These are phyloP conservation scores for Andinoacara biseriatus DNA, from an alignment of 2,113 vertebrate species.

Conservation along the genomic window DNA sequence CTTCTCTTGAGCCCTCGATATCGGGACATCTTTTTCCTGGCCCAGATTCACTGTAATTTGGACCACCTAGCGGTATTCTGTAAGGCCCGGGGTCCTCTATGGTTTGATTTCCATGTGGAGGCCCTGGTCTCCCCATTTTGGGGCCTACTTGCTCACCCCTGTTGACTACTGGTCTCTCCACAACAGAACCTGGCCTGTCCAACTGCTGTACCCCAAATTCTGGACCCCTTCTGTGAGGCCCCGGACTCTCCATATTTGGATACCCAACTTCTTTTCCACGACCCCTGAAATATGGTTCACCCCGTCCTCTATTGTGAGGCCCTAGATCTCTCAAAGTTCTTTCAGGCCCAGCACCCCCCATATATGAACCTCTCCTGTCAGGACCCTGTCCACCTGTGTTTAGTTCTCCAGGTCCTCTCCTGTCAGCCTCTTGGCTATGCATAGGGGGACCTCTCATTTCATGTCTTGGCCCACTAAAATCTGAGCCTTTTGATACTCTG, in stretches of 20 bases:
- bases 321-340: not conserved
- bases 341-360: not conserved
- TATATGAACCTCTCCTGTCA: not conserved
- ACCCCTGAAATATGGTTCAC: not conserved
- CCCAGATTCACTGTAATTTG: constrained; percentile 6
- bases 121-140: not conserved
- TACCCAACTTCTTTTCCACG: constrained; percentile 5
- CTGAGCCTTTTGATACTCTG: constrained; percentile 1
- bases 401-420: not conserved
- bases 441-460: not conserved
- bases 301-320: not conserved
- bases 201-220: not conserved
- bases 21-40: constrained; percentile 16
- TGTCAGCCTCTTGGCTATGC: not conserved
- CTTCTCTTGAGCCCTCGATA: not conserved
- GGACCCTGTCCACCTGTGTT: not conserved
- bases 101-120: not conserved
- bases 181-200: not conserved
- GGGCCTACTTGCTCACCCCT: not conserved
- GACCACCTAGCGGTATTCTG: constrained; percentile 7
- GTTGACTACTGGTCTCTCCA: not conserved
- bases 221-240: not conserved
- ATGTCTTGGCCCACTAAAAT: not conserved
- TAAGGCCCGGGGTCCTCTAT: not conserved
- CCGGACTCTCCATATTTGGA: not conserved